These are phyloP conservation scores for Caenorhabditis angaria DNA, from an alignment of 2,888 invertebrate genomes.

Conservation along the genomic window DNA sequence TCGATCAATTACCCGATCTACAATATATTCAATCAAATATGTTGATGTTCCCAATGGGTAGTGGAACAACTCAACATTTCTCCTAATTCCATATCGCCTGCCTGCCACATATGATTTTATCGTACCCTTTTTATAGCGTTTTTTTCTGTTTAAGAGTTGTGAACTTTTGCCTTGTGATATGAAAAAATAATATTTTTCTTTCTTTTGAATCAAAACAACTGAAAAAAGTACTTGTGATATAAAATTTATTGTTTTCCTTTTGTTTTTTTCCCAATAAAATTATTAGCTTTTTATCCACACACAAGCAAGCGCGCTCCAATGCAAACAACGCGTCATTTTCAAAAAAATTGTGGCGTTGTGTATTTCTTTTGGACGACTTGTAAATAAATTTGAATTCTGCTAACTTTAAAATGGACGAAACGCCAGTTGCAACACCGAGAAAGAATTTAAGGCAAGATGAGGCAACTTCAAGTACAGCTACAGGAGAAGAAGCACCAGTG, in stretches of 20 bases:
- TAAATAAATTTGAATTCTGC: neutral
- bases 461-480: neutral
- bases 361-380: neutral
- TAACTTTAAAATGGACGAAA: neutral
- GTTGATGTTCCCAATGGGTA: constrained; percentile 60
- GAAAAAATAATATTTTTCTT: constrained; percentile 17
- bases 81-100: constrained; percentile 13
- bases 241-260: constrained; percentile 15
- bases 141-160: constrained; percentile 9
- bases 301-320: neutral
- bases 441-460: neutral
- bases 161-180: neutral
- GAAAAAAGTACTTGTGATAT: constrained; percentile 33
- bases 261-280: neutral
- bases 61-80: constrained; percentile 15
- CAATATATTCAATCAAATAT: constrained; percentile 54
- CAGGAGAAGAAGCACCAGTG: neutral
- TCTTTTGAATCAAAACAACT: neutral
- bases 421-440: no score
- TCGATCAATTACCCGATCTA: constrained; percentile 61
- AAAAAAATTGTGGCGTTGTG: neutral
- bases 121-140: neutral
- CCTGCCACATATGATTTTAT: constrained; percentile 5
- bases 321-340: neutral
- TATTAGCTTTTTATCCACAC: neutral